Conservation (phyloP, 92 coral and sea anemone genomes). For the Metridium senile region DNA sequence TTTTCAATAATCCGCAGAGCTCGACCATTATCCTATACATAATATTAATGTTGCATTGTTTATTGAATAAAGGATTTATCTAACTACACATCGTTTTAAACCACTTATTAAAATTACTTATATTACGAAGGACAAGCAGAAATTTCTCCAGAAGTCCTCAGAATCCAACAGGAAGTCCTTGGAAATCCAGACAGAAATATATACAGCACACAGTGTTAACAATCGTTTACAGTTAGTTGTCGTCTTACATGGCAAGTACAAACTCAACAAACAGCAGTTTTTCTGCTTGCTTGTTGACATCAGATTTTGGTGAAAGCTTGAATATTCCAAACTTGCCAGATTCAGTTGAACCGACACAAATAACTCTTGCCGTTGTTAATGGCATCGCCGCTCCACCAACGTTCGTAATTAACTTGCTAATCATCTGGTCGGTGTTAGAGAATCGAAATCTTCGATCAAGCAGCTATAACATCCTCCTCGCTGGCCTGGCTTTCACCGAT, state of each 20-base stretch:
- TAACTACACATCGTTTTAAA: too few relatives aligned
- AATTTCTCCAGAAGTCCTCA: too few relatives aligned
- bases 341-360: neutral
- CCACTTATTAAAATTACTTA: too few relatives aligned
- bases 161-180: too few relatives aligned
- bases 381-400: conserved; percentile 23
- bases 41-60: too few relatives aligned
- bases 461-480: conserved; percentile 11
- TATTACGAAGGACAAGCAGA: too few relatives aligned
- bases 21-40: too few relatives aligned
- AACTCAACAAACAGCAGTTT: neutral
- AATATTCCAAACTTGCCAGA: neutral
- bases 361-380: neutral
- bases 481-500: conserved; percentile 8
- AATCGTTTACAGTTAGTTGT: too few relatives aligned
- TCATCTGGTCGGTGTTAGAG: conserved; percentile 22
- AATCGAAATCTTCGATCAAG: conserved; percentile 10
- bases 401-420: conserved; percentile 3
- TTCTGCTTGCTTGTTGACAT: neutral
- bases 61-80: too few relatives aligned
- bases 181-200: too few relatives aligned
- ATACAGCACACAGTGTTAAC: too few relatives aligned
- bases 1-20: too few relatives aligned
- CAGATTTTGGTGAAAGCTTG: neutral
- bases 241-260: neutral